Percentiles rank a stretch among this genome's conserved stretches.
Conservation (phyloP, 2,113 vertebrate genomes). For the Clupea harengus region DNA sequence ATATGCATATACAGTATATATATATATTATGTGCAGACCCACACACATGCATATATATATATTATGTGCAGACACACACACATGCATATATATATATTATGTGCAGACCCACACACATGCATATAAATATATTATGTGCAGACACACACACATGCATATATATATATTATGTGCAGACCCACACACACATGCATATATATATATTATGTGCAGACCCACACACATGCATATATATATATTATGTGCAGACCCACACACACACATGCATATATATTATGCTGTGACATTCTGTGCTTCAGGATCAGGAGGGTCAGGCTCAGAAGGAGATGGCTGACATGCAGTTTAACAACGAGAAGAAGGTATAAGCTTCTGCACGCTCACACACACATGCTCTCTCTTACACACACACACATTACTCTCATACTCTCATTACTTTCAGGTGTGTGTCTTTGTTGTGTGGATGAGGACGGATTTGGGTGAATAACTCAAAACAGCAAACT, state of each 20-base stretch:
- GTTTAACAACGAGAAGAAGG: conserved; percentile 80
- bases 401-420: background rate
- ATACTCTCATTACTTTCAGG: background rate
- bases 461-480: background rate
- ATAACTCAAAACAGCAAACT: background rate
- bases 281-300: conserved; percentile 64
- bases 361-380: conserved; percentile 53
- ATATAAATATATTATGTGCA: too few relatives aligned
- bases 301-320: conserved; percentile 78
- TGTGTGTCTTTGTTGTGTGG: background rate
- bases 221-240: background rate
- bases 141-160: background rate
- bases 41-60: background rate
- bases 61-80: background rate
- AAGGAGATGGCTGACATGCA: conserved; percentile 79
- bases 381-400: background rate
- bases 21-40: too few relatives aligned
- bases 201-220: too few relatives aligned
- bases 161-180: too few relatives aligned
- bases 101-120: too few relatives aligned
- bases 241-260: background rate
- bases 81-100: background rate
- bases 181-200: too few relatives aligned
- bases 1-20: background rate
- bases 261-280: background rate